Conservation (phyloP, 1,140 invertebrate genomes). For the Rhopalosiphum maidis region DNA sequence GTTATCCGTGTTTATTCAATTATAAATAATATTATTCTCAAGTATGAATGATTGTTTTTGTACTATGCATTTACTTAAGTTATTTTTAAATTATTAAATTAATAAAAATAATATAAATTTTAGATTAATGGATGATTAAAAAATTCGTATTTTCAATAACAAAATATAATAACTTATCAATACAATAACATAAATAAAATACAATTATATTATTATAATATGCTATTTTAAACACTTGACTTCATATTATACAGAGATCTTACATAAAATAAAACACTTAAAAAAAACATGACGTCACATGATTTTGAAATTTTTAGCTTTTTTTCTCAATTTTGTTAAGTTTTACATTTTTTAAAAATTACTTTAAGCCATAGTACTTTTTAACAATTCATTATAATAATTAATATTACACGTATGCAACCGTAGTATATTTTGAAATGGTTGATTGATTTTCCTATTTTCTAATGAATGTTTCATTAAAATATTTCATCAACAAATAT, state of each 20-base stretch:
- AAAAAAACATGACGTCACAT: no score
- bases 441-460: background rate
- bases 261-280: no score
- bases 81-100: background rate
- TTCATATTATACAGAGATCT: no score
- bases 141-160: background rate
- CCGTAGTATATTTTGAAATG: background rate
- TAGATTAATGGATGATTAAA: background rate
- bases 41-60: no score
- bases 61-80: background rate
- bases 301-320: no score
- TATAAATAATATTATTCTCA: no score
- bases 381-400: background rate
- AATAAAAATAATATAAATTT: background rate
- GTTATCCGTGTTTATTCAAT: no score
- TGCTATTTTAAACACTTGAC: no score
- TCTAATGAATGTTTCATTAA: background rate
- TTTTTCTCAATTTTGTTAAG: no score
- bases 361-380: background rate
- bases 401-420: background rate
- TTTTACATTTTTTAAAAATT: background rate
- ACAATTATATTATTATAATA: no score
- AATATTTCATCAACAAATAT: background rate
- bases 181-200: no score
- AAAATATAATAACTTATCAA: background rate